Evolutionary conservation across 2,797 vertebrate genomes (phyloP), one percentile per base, ranked within the genome.

Genomic region (Danionella dracula): DNA sequence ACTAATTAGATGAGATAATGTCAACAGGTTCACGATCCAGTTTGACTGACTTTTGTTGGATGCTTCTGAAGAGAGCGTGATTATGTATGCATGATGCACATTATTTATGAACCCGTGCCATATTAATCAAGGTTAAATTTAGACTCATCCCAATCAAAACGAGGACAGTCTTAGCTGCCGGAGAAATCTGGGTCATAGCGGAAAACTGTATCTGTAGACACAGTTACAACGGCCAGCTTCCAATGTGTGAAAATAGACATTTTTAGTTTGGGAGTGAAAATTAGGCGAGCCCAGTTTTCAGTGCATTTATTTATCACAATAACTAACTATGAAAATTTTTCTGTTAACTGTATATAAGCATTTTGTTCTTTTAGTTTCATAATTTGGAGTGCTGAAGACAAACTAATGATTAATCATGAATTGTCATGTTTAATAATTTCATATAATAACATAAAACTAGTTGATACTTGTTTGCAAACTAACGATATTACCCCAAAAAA

Each of bases 101-200:
- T 75, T 81, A 81, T 87, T 89, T 85, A 86, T 83, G 81, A 83
- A 82, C 79, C 79, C 76, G 74, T 69, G 70, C 69, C 79, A 85
- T 84, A 72, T 77, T 76, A 77, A 76, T 72, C 48, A 68, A 67
- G 69, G 81, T 79, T 90, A 89, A 84, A 88, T 88, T 88, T 89
- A 88, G 85, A 72, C 78, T 57, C 71, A 74, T 80, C 82, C 81
- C 73, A 66, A 85, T 88, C 73, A 80, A 87, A 88, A 89, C 74
- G 82, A 88, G 87, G 87, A 79, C 86, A 87, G 80, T 80, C 75
- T 82, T 60, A 79, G 77, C 84, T 81, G 68, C 50, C 9, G 59
- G 41, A 62, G 76, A 76, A 83, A 91, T 87, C 76, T 90, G 85
- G 87, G 87, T 86, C 86, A 87, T 54, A 81, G 81, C 74, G 77